These are phyloP conservation scores for Aplochiton taeniatus DNA, from an alignment of 2,797 vertebrate genomes.

Conservation along the genomic window DNA sequence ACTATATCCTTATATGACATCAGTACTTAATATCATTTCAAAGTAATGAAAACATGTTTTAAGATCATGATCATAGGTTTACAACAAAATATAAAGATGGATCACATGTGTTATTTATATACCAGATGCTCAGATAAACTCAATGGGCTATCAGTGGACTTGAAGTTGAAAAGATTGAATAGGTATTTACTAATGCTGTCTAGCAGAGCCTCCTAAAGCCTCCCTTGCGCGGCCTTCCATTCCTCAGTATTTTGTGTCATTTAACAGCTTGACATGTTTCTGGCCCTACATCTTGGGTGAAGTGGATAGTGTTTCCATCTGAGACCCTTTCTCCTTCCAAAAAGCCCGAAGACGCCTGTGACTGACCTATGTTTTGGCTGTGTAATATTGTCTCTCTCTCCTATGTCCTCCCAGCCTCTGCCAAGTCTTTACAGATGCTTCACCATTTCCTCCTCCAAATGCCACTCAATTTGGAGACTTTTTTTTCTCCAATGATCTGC, in stretches of 20 bases:
- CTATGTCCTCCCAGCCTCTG: slow-evolving; percentile 46
- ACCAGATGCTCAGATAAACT: too few relatives aligned
- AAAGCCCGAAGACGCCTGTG: slow-evolving; percentile 37
- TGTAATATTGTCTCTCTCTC: slow-evolving; percentile 33
- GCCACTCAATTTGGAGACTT: slow-evolving; percentile 60
- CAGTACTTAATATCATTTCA: too few relatives aligned
- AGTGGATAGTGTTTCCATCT: slow-evolving; percentile 41
- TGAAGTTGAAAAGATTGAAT: too few relatives aligned
- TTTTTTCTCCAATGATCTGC: slow-evolving; percentile 58
- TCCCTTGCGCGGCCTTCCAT: slow-evolving; percentile 26
- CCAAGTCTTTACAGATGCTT: slow-evolving; percentile 69
- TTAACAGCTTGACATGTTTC: slow-evolving; percentile 38
- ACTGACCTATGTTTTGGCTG: slow-evolving; percentile 58
- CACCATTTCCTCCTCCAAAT: slow-evolving; percentile 60
- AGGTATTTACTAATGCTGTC: too few relatives aligned
- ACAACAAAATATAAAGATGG: too few relatives aligned
- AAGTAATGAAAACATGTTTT: too few relatives aligned
- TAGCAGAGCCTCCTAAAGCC: neutral
- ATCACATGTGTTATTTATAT: too few relatives aligned
- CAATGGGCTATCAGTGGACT: too few relatives aligned
- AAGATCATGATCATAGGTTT: too few relatives aligned
- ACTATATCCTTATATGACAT: too few relatives aligned
- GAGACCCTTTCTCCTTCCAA: slow-evolving; percentile 37
- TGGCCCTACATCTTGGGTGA: slow-evolving; percentile 38
- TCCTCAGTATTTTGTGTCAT: slow-evolving; percentile 11